phyloP scores from a whole-genome alignment of 2,113 vertebrate genomes.

The Muntiacus muntjak region DNA sequence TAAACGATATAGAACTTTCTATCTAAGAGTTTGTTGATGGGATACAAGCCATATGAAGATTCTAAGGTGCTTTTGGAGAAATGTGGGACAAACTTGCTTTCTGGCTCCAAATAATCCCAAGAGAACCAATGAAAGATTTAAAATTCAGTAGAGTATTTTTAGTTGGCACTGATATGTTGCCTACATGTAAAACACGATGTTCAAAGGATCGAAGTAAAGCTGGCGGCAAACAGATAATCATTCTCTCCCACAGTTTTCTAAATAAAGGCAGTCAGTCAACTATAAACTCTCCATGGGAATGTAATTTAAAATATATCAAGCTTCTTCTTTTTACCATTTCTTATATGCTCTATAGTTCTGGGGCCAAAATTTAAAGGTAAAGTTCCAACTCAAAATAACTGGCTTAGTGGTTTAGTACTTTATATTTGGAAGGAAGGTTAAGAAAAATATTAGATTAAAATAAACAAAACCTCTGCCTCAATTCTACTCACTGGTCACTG shows the following conservation, averaged over 20 bases:
- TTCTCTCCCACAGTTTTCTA: neutral
- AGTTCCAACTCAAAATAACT: conserved; percentile 15
- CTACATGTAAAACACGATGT: neutral
- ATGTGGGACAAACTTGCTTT: neutral
- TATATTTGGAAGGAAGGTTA: neutral
- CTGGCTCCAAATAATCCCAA: neutral
- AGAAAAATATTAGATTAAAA: neutral
- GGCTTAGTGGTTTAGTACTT: neutral
- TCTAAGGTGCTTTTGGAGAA: neutral
- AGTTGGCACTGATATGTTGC: neutral
- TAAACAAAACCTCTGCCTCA: neutral
- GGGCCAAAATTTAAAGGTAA: neutral
- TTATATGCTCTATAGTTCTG: neutral
- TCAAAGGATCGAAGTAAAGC: neutral
- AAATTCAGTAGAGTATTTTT: neutral
- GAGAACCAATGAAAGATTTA: neutral
- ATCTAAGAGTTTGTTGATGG: neutral
- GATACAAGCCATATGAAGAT: neutral
- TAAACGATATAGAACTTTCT: neutral
- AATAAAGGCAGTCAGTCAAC: neutral
- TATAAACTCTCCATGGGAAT: neutral
- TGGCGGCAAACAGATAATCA: too few species aligned
- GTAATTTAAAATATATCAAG: neutral
- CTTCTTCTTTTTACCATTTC: neutral
- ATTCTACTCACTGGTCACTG: neutral